phyloP scores from a whole-genome alignment of 2,888 invertebrate species.

The Tiliacea aurago region DNA sequence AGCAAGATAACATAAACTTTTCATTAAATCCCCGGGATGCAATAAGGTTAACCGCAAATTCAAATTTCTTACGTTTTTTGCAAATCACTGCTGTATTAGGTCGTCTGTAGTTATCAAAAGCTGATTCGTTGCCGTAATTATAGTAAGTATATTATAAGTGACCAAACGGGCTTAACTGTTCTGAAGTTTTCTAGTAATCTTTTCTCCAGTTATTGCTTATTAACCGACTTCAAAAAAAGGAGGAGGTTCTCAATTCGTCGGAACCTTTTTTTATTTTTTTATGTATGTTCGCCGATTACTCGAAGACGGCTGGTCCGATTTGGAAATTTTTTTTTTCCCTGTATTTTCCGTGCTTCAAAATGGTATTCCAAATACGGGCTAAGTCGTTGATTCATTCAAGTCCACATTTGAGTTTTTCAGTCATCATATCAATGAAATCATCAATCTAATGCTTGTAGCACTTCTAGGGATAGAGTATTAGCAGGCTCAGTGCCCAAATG shows the following conservation, averaged over 20 bases:
- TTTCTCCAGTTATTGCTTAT: neutral
- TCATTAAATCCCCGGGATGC: neutral
- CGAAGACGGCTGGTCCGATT: too few relatives aligned
- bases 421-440: neutral
- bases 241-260: too few relatives aligned
- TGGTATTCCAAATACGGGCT: neutral
- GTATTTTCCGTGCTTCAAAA: neutral
- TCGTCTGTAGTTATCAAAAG: neutral
- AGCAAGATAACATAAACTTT: neutral
- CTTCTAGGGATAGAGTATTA: neutral
- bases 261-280: too few relatives aligned
- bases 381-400: neutral
- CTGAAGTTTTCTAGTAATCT: neutral
- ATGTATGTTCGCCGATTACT: too few relatives aligned
- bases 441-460: neutral
- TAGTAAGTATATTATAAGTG: neutral
- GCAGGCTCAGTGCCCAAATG: neutral
- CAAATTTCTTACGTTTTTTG: too few relatives aligned
- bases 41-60: too few relatives aligned
- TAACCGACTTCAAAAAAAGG: too few relatives aligned
- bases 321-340: too few relatives aligned
- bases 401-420: neutral
- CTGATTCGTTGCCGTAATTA: neutral
- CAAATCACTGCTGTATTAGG: neutral
- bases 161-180: neutral